Evolutionary conservation across 2,888 invertebrate species (phyloP).

Genomic region (Galerucella pusilla): DNA sequence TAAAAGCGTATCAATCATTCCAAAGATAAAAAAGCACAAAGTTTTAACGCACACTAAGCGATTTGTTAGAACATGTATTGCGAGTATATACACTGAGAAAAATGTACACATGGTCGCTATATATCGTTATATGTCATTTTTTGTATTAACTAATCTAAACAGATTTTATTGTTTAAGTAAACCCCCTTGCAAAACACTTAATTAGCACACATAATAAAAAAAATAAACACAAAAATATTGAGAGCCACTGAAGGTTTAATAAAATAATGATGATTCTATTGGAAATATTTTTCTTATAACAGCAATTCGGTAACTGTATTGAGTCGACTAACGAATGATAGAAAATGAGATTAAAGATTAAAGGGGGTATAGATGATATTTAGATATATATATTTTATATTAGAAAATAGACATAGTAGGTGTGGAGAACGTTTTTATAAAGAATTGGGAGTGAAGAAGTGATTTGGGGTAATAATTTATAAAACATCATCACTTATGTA

Average conservation of each 20-base stretch:
- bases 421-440: background rate
- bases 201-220: conserved; percentile 40
- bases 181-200: conserved; percentile 38
- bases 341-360: background rate
- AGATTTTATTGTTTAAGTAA: conserved; percentile 32
- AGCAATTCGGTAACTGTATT: background rate
- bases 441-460: background rate
- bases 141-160: conserved; percentile 34
- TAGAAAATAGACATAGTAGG: background rate
- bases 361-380: background rate
- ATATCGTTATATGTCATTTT: conserved; percentile 39
- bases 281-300: background rate
- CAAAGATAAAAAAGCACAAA: conserved; percentile 39
- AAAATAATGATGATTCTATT: background rate
- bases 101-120: conserved; percentile 42
- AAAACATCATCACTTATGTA: background rate
- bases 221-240: conserved; percentile 37
- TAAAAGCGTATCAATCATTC: conserved; percentile 27
- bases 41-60: conserved; percentile 36
- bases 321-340: background rate
- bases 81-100: conserved; percentile 51
- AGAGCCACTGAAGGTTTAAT: conserved; percentile 29
- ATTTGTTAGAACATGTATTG: conserved; percentile 42
- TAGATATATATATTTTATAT: background rate
- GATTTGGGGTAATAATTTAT: background rate